phyloP scores from a whole-genome alignment of 2,888 invertebrate genomes.

The Pandemis corylana region DNA sequence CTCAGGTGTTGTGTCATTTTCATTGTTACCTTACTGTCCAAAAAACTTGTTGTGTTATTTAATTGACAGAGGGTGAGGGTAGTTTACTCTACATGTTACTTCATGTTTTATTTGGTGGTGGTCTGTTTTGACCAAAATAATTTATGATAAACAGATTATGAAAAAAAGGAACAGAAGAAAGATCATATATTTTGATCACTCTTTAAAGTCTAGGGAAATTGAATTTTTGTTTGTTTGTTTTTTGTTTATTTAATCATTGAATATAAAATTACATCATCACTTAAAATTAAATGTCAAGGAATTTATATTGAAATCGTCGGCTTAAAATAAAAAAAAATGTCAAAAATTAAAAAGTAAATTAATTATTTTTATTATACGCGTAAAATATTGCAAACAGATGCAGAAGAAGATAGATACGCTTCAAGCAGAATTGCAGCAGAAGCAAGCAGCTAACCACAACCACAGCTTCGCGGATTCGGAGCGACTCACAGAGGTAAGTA shows the following conservation, averaged over 20 bases:
- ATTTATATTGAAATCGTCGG: too few species aligned
- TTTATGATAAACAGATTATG: not conserved
- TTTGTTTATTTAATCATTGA: too few species aligned
- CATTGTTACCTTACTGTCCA: too few species aligned
- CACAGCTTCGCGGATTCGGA: slow-evolving; percentile 74
- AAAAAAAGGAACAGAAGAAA: not conserved
- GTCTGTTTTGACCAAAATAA: slow-evolving; percentile 13
- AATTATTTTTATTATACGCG: not conserved
- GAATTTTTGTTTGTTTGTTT: too few species aligned
- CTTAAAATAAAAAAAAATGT: too few species aligned
- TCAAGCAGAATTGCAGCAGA: slow-evolving; percentile 74
- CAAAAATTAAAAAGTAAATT: too few species aligned
- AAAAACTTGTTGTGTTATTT: too few species aligned
- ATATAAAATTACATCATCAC: too few species aligned
- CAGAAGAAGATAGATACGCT: slow-evolving; percentile 80
- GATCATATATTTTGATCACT: not conserved
- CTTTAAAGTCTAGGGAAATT: not conserved
- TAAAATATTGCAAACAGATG: slow-evolving; percentile 62
- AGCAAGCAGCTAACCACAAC: slow-evolving; percentile 62
- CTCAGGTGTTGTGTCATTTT: not conserved
- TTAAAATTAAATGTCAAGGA: too few species aligned
- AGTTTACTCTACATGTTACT: not conserved
- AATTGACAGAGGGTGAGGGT: not conserved
- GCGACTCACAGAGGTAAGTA: slow-evolving; percentile 67
- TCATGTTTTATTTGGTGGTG: slow-evolving; percentile 24